Percentiles rank a stretch among this genome's conserved stretches.
phyloP scores from a whole-genome alignment of 2,888 invertebrate genomes.

The Hypolimnas misippus region DNA sequence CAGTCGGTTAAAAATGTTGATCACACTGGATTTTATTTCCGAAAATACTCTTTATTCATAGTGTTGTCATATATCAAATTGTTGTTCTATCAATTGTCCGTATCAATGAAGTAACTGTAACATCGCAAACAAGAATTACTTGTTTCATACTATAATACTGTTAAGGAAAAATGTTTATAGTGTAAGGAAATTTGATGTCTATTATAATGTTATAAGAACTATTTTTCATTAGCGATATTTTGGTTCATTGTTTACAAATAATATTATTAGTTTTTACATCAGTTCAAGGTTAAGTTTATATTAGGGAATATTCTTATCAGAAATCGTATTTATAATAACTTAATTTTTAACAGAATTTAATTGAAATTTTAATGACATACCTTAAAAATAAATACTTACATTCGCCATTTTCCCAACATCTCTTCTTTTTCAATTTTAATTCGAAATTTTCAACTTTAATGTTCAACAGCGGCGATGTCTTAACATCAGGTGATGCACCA shows the following conservation, averaged over 20 bases:
- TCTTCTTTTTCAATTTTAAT: too few relatives aligned
- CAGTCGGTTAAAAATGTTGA: too few relatives aligned
- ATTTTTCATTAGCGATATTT: background rate
- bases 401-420: too few relatives aligned
- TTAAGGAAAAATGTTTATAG: background rate
- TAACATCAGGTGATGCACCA: too few relatives aligned
- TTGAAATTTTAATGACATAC: too few relatives aligned
- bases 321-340: background rate
- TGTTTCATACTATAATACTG: background rate
- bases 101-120: background rate
- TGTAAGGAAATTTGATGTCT: background rate
- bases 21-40: too few relatives aligned
- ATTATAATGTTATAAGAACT: background rate
- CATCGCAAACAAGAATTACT: slow-evolving; percentile 12
- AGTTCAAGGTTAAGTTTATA: background rate
- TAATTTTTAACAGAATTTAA: too few relatives aligned
- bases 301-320: background rate
- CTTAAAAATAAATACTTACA: too few relatives aligned
- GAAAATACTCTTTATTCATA: too few relatives aligned
- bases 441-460: too few relatives aligned
- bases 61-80: background rate
- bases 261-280: background rate
- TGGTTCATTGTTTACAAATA: background rate
- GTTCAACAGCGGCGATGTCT: too few relatives aligned
- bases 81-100: background rate